Evolutionary conservation across 2,113 vertebrate genomes (phyloP).

Genomic region (Oncorhynchus kisutch): DNA sequence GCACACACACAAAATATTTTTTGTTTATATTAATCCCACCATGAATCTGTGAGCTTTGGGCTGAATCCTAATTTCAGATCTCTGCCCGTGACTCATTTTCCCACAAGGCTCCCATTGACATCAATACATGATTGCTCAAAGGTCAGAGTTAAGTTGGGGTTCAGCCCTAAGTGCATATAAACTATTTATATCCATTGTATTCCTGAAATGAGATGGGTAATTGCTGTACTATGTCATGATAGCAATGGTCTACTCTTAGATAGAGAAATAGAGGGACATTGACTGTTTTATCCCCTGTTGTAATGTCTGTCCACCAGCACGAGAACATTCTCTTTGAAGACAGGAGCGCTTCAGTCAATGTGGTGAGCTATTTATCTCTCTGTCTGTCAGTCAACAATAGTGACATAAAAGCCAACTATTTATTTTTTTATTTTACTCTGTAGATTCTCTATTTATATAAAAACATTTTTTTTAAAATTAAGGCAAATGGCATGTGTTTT

Average conservation of each 20-base stretch:
- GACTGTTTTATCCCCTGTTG: conserved; percentile 33
- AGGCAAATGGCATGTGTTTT: too few species aligned
- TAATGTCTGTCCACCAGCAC: conserved; percentile 74
- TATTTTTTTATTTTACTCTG: background rate
- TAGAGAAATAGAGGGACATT: background rate
- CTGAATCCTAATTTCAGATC: too few species aligned
- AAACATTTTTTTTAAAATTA: too few species aligned
- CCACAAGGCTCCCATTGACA: background rate
- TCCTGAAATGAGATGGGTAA: background rate
- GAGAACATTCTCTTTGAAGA: conserved; percentile 92
- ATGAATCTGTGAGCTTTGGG: too few species aligned
- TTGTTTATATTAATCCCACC: too few species aligned
- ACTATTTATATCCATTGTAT: background rate
- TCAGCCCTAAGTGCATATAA: background rate
- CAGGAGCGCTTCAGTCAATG: conserved; percentile 79
- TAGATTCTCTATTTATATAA: too few species aligned
- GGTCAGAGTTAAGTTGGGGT: too few species aligned
- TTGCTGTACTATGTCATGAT: background rate
- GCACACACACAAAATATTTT: too few species aligned
- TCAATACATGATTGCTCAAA: too few species aligned
- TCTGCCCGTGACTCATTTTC: too few species aligned
- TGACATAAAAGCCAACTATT: background rate
- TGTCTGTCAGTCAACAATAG: background rate
- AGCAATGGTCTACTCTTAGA: background rate
- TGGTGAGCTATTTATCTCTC: conserved; percentile 79